These are phyloP conservation scores for Tinea pellionella DNA, from an alignment of 2,888 invertebrate genomes.

Conservation along the genomic window DNA sequence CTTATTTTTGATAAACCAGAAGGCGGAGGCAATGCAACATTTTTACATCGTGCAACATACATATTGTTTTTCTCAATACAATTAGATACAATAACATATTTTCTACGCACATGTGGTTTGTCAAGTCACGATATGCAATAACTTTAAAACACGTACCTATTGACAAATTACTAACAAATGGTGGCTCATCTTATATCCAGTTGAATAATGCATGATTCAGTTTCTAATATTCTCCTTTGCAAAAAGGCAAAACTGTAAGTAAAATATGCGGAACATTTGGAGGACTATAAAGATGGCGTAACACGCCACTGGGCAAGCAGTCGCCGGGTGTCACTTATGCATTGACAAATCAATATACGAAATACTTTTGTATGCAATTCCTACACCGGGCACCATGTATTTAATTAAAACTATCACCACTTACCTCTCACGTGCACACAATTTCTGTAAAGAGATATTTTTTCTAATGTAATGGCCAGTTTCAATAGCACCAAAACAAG, in stretches of 20 bases:
- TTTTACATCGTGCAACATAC: constrained; percentile 3
- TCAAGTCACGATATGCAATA: constrained; percentile 54
- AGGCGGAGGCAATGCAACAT: constrained; percentile 2
- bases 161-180: constrained; percentile 36
- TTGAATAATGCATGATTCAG: constrained; percentile 46
- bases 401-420: constrained; percentile 50
- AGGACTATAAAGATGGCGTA: constrained; percentile 67
- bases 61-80: neutral
- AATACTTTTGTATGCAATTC: constrained; percentile 41
- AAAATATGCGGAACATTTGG: constrained; percentile 58
- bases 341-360: constrained; percentile 64
- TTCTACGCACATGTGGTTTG: constrained; percentile 61
- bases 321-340: constrained; percentile 63
- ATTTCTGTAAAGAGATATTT: constrained; percentile 69
- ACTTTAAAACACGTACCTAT: constrained; percentile 58
- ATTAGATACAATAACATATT: constrained; percentile 44
- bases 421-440: constrained; percentile 68
- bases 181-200: constrained; percentile 34
- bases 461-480: constrained; percentile 70
- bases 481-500: constrained; percentile 70
- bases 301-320: constrained; percentile 32
- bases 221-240: constrained; percentile 39
- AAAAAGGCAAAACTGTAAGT: constrained; percentile 47
- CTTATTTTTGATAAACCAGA: neutral
- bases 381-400: constrained; percentile 49